Evolutionary conservation across 2,888 invertebrate genomes (phyloP).

Genomic region (Ormyrus thymus): DNA sequence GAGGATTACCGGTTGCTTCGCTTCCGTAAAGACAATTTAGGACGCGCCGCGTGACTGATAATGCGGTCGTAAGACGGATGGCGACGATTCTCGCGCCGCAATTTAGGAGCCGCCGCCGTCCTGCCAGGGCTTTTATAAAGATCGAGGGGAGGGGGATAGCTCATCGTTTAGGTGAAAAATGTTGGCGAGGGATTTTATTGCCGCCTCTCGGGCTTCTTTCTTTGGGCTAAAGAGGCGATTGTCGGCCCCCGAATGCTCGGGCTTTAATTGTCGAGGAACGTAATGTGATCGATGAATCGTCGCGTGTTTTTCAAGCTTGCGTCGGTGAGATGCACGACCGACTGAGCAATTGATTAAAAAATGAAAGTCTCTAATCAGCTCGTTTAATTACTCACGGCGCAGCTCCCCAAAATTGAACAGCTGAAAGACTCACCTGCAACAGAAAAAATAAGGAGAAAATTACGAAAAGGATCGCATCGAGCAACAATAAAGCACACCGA

Average conservation of each 20-base stretch:
- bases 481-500: conserved; percentile 17
- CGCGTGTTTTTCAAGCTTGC: too few species aligned
- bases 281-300: too few species aligned
- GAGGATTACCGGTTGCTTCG: conserved; percentile 48
- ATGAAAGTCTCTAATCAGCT: background rate
- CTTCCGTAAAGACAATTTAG: conserved; percentile 55
- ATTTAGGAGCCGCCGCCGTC: conserved; percentile 28
- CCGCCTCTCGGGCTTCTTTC: too few species aligned
- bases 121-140: conserved; percentile 43
- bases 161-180: conserved; percentile 47
- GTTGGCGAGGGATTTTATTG: background rate
- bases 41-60: conserved; percentile 53
- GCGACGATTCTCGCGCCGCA: conserved; percentile 44
- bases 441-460: conserved; percentile 57
- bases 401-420: too few species aligned
- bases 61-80: conserved; percentile 55
- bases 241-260: too few species aligned
- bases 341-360: background rate
- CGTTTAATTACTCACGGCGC: background rate
- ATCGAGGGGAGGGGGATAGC: conserved; percentile 29
- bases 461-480: conserved; percentile 40
- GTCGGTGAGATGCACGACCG: too few species aligned
- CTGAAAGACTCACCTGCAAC: conserved; percentile 59
- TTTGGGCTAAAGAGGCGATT: too few species aligned
- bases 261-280: too few species aligned